phyloP scores from a whole-genome alignment of 2,797 vertebrate genomes.

The Oceanodroma leucorhoa region DNA sequence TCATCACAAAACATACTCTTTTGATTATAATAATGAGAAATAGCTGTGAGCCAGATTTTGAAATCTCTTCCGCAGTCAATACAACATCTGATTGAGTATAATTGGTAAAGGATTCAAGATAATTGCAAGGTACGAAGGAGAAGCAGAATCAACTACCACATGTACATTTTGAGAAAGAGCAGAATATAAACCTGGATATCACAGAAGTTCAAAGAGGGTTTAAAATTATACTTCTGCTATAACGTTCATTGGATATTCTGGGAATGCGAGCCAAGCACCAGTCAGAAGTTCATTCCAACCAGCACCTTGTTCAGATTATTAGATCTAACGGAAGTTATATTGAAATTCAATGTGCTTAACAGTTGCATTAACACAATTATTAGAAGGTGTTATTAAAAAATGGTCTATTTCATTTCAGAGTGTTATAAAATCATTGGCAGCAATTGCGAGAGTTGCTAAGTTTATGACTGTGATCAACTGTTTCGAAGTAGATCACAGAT shows the following conservation, averaged over 20 bases:
- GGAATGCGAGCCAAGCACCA: neutral
- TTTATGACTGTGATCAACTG: constrained; percentile 40
- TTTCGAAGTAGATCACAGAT: constrained; percentile 40
- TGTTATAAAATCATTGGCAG: constrained; percentile 20
- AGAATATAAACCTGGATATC: neutral
- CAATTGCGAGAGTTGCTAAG: constrained; percentile 3
- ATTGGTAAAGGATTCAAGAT: constrained; percentile 11
- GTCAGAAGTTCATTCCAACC: neutral
- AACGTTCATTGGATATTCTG: neutral
- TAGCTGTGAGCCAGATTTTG: neutral
- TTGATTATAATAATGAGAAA: constrained; percentile 20
- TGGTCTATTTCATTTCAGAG: neutral
- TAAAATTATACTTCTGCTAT: neutral
- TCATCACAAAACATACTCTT: neutral
- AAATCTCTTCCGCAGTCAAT: constrained; percentile 15
- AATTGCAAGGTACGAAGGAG: neutral
- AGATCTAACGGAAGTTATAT: constrained; percentile 1
- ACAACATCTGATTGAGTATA: neutral
- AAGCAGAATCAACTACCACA: neutral
- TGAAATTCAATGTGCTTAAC: constrained; percentile 25
- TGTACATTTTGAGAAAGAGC: constrained; percentile 27
- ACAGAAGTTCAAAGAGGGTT: neutral
- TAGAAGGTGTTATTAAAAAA: constrained; percentile 19
- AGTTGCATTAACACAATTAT: neutral
- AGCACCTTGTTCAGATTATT: neutral